These are phyloP conservation scores for Drepana falcataria DNA, from an alignment of 2,888 invertebrate species.

Conservation along the genomic window DNA sequence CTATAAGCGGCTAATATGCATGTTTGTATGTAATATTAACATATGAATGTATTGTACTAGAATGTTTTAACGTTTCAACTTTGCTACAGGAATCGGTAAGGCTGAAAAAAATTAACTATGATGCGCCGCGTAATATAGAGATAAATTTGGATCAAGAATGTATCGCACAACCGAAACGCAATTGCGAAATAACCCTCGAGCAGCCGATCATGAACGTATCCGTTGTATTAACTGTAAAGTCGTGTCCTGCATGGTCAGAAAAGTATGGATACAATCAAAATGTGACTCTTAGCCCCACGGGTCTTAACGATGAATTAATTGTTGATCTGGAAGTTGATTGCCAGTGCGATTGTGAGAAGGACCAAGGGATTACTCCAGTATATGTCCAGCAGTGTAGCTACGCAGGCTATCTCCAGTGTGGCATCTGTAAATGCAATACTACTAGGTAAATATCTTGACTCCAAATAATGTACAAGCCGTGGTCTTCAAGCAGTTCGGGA, in stretches of 20 bases:
- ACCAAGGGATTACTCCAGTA: conserved; percentile 27
- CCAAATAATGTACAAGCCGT: too few relatives aligned
- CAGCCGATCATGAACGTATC: conserved; percentile 25
- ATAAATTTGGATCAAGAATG: conserved; percentile 39
- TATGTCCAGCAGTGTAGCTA: conserved; percentile 50
- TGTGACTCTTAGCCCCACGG: conserved; percentile 69
- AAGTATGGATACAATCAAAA: conserved; percentile 5
- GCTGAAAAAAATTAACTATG: conserved; percentile 14
- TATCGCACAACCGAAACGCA: conserved; percentile 9
- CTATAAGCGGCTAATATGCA: too few relatives aligned
- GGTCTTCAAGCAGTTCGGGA: too few relatives aligned
- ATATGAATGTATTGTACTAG: too few relatives aligned
- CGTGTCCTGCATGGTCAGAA: conserved; percentile 22
- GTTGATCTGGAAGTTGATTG: conserved; percentile 85
- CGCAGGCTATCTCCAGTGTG: conserved; percentile 79
- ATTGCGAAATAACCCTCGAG: conserved; percentile 32
- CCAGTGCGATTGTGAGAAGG: conserved; percentile 85
- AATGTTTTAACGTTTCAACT: too few relatives aligned
- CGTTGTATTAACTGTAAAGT: conserved; percentile 31
- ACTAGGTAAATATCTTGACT: conserved; percentile 32
- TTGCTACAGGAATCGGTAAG: background rate
- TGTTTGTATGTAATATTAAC: too few relatives aligned
- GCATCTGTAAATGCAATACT: conserved; percentile 80
- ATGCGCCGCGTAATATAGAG: conserved; percentile 27
- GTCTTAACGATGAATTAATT: conserved; percentile 82